Evolutionary conservation across 2,113 vertebrate species (phyloP), one percentile per base, ranked within the genome.

Genomic region (Clinocottus analis): DNA sequence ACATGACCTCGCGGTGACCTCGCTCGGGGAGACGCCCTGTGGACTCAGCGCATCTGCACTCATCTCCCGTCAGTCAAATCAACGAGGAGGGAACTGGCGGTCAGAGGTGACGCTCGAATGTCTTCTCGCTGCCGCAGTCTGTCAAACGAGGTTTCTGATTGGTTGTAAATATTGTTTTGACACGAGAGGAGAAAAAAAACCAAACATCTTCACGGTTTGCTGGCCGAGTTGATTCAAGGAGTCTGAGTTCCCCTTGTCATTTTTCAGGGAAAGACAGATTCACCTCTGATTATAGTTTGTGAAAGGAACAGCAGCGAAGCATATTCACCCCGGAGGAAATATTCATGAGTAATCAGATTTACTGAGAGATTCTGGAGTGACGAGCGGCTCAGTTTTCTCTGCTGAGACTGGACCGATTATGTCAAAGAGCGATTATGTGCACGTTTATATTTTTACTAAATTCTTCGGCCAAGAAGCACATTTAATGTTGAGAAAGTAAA

Each of bases 21-120:
- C 25, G 35, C 65, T 82, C 53, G 10, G 80, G 73, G 80, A 84
- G 59, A 55, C 33, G 71, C 58, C 65, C 68, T 58, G 90, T 80
- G 45, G 87, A 89, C 84, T 93, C 93, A 85, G 89, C 93, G 85
- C 69, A 84, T 90, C 77, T 72, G 56, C 41, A 37, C 87, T 77
- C 77, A 67, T 90, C 56, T 72, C 35, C 81, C 25, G 79, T 91
- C 91, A 89, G 56, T 92, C 90, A 81, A 8, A 78, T 61, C 61
- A 64, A 45, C 77, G 60, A 75, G 59, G 39, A 76, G 77, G 76
- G 37, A 73, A 17, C 3, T 33, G 5, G 0, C 9, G 72, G 89
- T 88, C 90, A 84, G 79, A 88, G 91, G 91, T 81, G 86, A 83
- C 13, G 63, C 66, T 68, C 77, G 66, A 87, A 85, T 75, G 72